Conservation (phyloP, 2,113 vertebrate genomes). For the Halichoeres trimaculatus region DNA sequence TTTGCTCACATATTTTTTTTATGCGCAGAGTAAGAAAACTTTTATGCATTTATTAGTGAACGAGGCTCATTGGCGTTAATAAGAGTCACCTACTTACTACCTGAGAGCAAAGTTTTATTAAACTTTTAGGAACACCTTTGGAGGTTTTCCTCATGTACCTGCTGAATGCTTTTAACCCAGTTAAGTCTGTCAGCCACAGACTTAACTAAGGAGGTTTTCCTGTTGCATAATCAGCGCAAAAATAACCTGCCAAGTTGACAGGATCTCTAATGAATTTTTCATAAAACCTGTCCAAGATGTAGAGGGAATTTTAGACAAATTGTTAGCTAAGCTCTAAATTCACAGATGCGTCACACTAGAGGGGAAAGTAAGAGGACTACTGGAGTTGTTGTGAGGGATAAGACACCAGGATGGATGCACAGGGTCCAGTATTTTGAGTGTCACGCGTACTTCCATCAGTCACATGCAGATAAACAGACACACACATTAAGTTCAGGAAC, state of each 20-base stretch:
- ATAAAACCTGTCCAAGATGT: slow-evolving; percentile 44
- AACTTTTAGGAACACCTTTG: background rate
- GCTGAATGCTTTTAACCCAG: slow-evolving; percentile 30
- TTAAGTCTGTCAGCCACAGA: slow-evolving; percentile 13
- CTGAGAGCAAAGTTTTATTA: slow-evolving; percentile 14
- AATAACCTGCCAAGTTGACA: slow-evolving; percentile 59
- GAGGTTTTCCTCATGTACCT: slow-evolving; percentile 10
- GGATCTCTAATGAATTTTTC: slow-evolving; percentile 65
- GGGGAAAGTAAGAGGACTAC: too few relatives aligned
- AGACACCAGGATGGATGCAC: too few relatives aligned
- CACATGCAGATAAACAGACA: background rate
- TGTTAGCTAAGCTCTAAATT: slow-evolving; percentile 41
- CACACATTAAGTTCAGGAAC: background rate
- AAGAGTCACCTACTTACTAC: background rate
- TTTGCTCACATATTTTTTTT: too few relatives aligned
- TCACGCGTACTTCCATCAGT: background rate
- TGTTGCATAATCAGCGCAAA: slow-evolving; percentile 55
- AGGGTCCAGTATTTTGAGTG: too few relatives aligned
- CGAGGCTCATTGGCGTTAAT: too few relatives aligned
- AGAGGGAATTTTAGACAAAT: slow-evolving; percentile 54
- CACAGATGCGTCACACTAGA: too few relatives aligned
- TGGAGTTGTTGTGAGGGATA: too few relatives aligned
- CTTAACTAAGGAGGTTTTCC: slow-evolving; percentile 27
- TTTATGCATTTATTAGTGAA: too few relatives aligned
- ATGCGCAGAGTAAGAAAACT: too few relatives aligned